Percentiles rank a stretch among this genome's conserved stretches.
Conservation (phyloP, 2,113 vertebrate species). For the Motacilla tschutschensis region DNA sequence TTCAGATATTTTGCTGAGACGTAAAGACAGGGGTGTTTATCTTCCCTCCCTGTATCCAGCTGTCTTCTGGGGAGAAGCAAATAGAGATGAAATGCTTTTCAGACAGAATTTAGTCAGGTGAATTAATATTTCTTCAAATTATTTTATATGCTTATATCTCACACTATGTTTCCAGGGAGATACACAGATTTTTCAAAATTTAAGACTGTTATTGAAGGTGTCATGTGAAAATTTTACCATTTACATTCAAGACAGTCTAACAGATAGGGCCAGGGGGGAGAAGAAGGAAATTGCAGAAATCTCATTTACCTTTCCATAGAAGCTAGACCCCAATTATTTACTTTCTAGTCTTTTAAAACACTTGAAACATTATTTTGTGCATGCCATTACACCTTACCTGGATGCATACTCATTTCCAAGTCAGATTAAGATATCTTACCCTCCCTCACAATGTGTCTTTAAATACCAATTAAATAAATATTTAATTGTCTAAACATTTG, state of each 20-base stretch:
- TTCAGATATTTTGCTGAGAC: slow-evolving; percentile 5
- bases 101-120: neutral
- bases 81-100: slow-evolving; percentile 32
- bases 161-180: neutral
- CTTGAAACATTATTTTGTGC: neutral
- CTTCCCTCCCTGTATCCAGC: slow-evolving; percentile 6
- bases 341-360: neutral
- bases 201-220: neutral
- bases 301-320: neutral
- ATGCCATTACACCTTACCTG: neutral
- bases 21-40: slow-evolving; percentile 27
- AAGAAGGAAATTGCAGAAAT: neutral
- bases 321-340: neutral
- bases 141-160: neutral
- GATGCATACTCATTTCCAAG: neutral
- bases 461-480: neutral
- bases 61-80: slow-evolving; percentile 11
- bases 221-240: neutral
- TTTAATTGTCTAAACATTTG: neutral
- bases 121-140: slow-evolving; percentile 7
- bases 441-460: neutral
- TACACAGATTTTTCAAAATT: slow-evolving; percentile 9
- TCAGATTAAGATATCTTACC: neutral
- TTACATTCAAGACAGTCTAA: neutral
- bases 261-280: neutral